Percentiles rank a stretch among this genome's conserved stretches.
These are phyloP conservation scores for Eucera pruinosa DNA, from an alignment of 2,888 invertebrate species.

Conservation along the genomic window DNA sequence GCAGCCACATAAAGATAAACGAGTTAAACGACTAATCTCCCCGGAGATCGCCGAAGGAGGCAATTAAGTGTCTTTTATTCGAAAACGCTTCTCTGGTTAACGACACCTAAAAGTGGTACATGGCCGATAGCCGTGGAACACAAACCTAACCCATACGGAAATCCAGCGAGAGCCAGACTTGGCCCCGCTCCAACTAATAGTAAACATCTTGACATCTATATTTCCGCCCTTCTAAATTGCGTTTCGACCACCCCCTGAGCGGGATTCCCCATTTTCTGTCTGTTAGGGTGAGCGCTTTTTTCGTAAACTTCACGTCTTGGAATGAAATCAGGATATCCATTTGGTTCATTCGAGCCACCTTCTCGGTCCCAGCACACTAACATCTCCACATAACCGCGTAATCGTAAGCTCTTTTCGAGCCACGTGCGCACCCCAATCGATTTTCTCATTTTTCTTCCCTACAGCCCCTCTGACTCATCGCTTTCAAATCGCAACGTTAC, in stretches of 20 bases:
- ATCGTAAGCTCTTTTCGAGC: constrained; percentile 30
- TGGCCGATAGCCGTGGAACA: constrained; percentile 45
- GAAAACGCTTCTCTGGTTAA: constrained; percentile 40
- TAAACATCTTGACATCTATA: constrained; percentile 82
- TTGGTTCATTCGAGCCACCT: constrained; percentile 54
- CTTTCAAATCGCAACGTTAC: constrained; percentile 38
- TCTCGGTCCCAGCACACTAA: neutral
- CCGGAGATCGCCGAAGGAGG: constrained; percentile 19
- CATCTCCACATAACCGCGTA: constrained; percentile 41
- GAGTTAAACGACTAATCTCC: neutral
- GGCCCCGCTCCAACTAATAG: constrained; percentile 79
- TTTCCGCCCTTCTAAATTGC: constrained; percentile 79
- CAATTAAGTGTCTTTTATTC: constrained; percentile 49
- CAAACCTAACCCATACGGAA: constrained; percentile 72
- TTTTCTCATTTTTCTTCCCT: constrained; percentile 14
- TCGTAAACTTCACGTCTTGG: constrained; percentile 45
- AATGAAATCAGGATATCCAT: constrained; percentile 73
- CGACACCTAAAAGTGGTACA: constrained; percentile 48
- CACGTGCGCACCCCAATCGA: constrained; percentile 20
- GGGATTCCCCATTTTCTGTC: constrained; percentile 54
- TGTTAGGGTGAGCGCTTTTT: constrained; percentile 16
- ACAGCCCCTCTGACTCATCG: constrained; percentile 16
- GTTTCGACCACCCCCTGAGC: constrained; percentile 68
- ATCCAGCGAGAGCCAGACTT: constrained; percentile 72
- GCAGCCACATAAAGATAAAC: constrained; percentile 16